Evolutionary conservation across 2,797 vertebrate species (phyloP).

Genomic region (Sardinella longiceps): DNA sequence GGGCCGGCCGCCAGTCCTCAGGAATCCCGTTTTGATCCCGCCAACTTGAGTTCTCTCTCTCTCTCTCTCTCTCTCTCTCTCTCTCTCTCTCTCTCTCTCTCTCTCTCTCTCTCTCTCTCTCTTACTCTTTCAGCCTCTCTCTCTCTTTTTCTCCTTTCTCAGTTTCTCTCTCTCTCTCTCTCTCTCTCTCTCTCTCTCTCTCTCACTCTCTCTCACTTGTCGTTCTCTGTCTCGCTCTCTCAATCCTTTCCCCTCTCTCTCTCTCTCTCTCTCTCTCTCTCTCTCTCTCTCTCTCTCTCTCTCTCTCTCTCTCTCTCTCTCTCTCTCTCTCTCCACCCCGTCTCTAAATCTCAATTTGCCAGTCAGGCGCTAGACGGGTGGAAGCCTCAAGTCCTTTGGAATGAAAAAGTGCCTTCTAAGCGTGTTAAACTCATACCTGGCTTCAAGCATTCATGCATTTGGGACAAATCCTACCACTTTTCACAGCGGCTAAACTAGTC

Average conservation of each 20-base stretch:
- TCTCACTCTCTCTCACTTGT: neutral
- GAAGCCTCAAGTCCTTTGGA: neutral
- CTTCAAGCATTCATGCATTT: neutral
- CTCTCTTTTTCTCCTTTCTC: too few species aligned
- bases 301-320: neutral
- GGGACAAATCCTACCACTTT: neutral
- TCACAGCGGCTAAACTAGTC: neutral
- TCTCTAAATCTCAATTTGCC: conserved; percentile 2
- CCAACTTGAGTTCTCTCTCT: neutral
- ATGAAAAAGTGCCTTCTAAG: neutral
- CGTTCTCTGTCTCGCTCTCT: neutral
- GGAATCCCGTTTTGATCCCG: neutral
- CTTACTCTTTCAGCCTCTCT: neutral
- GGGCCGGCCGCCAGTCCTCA: neutral
- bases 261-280: neutral
- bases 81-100: neutral
- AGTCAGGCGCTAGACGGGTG: neutral
- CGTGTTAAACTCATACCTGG: neutral
- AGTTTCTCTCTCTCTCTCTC: neutral
- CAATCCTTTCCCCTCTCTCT: neutral
- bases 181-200: neutral
- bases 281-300: neutral
- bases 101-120: neutral
- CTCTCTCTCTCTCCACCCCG: neutral
- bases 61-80: neutral